Base-by-base conservation (phyloP, 2,888 invertebrate species). In the Mimas tiliae region DNA sequence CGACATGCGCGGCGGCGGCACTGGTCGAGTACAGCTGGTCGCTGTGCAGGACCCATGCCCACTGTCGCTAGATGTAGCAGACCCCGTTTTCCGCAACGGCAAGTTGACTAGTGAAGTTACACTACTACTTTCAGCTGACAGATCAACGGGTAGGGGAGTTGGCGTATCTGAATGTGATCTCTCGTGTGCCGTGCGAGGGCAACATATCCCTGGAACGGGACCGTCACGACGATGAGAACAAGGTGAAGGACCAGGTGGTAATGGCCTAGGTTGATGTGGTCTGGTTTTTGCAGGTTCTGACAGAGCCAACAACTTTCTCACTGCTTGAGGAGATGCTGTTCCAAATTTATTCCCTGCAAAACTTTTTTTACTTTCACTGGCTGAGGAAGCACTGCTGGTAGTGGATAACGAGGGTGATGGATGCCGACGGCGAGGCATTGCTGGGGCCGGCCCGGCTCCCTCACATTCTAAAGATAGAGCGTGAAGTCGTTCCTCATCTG, bases 271-370 rank as follows among this genome's bases (percentile, higher is more conserved):
- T 83, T 98, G 97, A 82, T 98, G 97, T 7, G 97, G 98, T 65
- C 98, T 95, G 11, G 98, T 97, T 89, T 98, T 98, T 64, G 96
- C 96, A 14, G 97, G 96, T 84, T 98, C 98, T 12, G 98, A 97
- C 42, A 99, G 94, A 8, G 99, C 97, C 75, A 99, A 94, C 85
- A 99, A 95, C 88, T 99, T 99, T 79, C 98, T 96, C 19, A 99
- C 98, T 9, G 99, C 98, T 89, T 99, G 99, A 21, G 99, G 99
- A 14, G 99, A 99, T 51, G 98, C 98, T 51, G 99, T 97, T 73
- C 98, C 96, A 79, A 96, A 96, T 85, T 96, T 96, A 73, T 96
- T 96, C 0, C 95, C 95, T 0, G 92, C 93, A 75, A 94, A 94
- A 72, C 94, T 93, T 74, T 94, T 94, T 79, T 94, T 94, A 67